Base-by-base conservation (phyloP, 2,113 vertebrate genomes). In the Perognathus longimembris region DNA sequence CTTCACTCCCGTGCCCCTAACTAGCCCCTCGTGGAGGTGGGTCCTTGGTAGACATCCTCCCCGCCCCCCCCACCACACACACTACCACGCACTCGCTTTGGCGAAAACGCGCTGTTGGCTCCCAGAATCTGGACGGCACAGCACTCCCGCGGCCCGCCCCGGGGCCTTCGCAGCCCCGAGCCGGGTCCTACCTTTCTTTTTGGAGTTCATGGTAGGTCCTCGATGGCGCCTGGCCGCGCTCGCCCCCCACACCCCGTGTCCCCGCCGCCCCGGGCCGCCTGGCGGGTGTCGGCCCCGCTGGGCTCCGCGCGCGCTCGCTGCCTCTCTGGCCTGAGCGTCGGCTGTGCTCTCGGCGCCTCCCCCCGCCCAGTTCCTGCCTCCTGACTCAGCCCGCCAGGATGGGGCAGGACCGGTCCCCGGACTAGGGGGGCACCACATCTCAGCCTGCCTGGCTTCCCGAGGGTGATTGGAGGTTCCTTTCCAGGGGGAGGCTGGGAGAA, bases 361-460 rank as follows among this genome's bases (percentile, higher is more conserved):
- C 95, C 82, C 93, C 96, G 94, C 95, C 96, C 96, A 95, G 96
- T 96, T 97, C 97, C 96, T 96, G 93, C 97, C 92, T 85, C 97
- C 95, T 97, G 97, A 97, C 96, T 97, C 97, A 97, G 92, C 83
- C 96, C 71, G 88, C 94, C 36, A 66, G 95, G 96, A 95, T 93
- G 90, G 95, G 96, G 95, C 94, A 96, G 95, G 89, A 82, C 95
- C 38, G 38, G 77, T 86, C 32, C 32, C 75, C 1, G 9, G 78
- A 78, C 92, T 75, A 81, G 71, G 78, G 95, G 94, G 96, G 88
- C 91, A 10, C 36, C 22, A 0, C 84, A 71, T 87, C 69, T 75
- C 11, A 6, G 67, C 28, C n/a, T 11, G 34, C 50, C 50, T 28
- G 38, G 63, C 74, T 26, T 78, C 73, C 34, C 61, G 66, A 69